These are phyloP conservation scores for Arizona elegans DNA, from an alignment of 2,113 vertebrate genomes.

Conservation along the genomic window DNA sequence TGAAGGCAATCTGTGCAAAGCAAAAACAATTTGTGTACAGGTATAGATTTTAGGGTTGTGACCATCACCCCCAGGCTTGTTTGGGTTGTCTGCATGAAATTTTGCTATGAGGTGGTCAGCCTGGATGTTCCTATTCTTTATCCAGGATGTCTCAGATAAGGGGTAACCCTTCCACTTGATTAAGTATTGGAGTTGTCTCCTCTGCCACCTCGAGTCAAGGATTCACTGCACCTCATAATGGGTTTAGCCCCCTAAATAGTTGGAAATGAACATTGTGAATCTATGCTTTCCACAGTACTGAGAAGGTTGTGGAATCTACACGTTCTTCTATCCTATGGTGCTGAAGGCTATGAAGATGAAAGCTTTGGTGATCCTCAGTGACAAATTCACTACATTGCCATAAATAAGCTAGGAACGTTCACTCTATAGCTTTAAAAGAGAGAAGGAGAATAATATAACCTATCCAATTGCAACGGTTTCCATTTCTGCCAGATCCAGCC, in stretches of 20 bases:
- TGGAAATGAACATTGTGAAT: neutral
- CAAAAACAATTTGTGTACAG: too few relatives aligned
- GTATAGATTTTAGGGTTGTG: too few relatives aligned
- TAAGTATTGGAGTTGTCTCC: too few relatives aligned
- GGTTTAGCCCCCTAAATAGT: neutral
- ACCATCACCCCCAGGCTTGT: too few relatives aligned
- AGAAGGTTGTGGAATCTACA: neutral
- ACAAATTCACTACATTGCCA: neutral
- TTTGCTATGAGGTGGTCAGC: too few relatives aligned
- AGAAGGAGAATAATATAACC: neutral
- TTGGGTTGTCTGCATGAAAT: too few relatives aligned
- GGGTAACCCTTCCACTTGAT: too few relatives aligned
- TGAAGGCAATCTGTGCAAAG: too few relatives aligned
- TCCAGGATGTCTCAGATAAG: too few relatives aligned
- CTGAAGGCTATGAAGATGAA: neutral
- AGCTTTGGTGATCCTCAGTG: neutral
- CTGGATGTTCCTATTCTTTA: too few relatives aligned
- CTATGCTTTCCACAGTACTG: neutral
- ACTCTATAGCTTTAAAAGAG: neutral
- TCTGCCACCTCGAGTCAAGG: too few relatives aligned
- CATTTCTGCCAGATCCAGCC: neutral
- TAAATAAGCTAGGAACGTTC: neutral
- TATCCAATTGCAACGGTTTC: neutral
- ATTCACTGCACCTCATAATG: too few relatives aligned
- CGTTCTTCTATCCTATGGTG: neutral